Base-by-base conservation (phyloP, 1,140 invertebrate species). In the Zaprionus ornatus region DNA sequence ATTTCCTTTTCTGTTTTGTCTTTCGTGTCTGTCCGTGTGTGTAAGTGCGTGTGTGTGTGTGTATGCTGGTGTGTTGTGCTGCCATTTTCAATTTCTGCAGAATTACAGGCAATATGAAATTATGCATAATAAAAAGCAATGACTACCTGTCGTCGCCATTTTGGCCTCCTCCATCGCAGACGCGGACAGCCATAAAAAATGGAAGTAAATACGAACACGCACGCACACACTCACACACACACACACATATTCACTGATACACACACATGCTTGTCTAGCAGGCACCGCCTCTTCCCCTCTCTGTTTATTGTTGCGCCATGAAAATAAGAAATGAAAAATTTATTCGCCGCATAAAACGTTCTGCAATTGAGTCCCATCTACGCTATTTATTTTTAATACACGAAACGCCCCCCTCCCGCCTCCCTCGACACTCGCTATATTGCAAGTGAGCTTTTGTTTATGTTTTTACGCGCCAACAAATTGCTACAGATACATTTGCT, bases 21-120 rank as follows among this genome's bases (percentile, higher is more conserved):
- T 66, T 48, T 71, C 67, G 64, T 66, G 37, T 32, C 54, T 19
- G n/a, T 21, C 54, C 15, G 15, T 9, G 13, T n/a, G 23, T n/a
- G 9, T 29, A 15, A 52, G 40, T 35, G 2, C 19, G 56, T 52
- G 32, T 35, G 35, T 25, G 52, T 48, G 32, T 40, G 42, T 57
- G 37, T 57, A 13, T 56, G 37, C 32, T 17, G 17, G 55, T 69
- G 52, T 87, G 81, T 67, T 60, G 74, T 80, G 62, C 80, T 73
- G 80, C 84, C 84, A 83, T 90, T 90, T 90, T 90, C 85, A 90
- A 90, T 90, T 90, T 90, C 77, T 85, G 84, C 85, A 88, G 88
- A 88, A 88, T 88, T 88, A 88, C 84, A 84, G 84, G 71, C 84
- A 88, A 88, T 88, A 88, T 86, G 80, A 80, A 88, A 88, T 88